Conservation (phyloP, 2,113 vertebrate species). For the Holacanthus passer region DNA sequence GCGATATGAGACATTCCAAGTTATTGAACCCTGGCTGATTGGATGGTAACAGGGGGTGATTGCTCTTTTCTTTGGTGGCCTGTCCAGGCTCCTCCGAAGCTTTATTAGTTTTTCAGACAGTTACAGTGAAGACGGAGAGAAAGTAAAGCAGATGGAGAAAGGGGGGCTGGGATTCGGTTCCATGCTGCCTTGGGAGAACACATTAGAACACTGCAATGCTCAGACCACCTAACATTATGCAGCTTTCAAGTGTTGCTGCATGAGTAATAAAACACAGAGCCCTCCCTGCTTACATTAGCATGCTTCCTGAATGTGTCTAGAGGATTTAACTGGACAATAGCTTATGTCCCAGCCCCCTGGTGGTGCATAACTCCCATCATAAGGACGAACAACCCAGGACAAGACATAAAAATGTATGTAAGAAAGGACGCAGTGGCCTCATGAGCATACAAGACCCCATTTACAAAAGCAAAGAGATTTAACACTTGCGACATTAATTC, state of each 20-base stretch:
- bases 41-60: constrained; percentile 68
- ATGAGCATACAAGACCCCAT: neutral
- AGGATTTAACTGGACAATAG: neutral
- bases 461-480: neutral
- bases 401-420: neutral
- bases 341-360: neutral
- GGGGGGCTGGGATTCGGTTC: neutral
- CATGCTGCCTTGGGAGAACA: neutral
- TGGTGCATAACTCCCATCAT: neutral
- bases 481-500: neutral
- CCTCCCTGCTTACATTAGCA: neutral
- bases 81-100: neutral
- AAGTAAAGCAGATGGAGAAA: neutral
- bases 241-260: neutral
- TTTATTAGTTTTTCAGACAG: constrained; percentile 50
- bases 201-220: neutral
- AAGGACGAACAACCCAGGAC: neutral
- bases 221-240: neutral
- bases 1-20: constrained; percentile 71
- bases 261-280: neutral
- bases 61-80: constrained; percentile 54
- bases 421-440: neutral
- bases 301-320: too few relatives aligned
- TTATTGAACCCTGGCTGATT: constrained; percentile 73
- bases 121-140: constrained; percentile 19